phyloP scores from a whole-genome alignment of 2,113 vertebrate genomes.

The Cinclus cinclus region DNA sequence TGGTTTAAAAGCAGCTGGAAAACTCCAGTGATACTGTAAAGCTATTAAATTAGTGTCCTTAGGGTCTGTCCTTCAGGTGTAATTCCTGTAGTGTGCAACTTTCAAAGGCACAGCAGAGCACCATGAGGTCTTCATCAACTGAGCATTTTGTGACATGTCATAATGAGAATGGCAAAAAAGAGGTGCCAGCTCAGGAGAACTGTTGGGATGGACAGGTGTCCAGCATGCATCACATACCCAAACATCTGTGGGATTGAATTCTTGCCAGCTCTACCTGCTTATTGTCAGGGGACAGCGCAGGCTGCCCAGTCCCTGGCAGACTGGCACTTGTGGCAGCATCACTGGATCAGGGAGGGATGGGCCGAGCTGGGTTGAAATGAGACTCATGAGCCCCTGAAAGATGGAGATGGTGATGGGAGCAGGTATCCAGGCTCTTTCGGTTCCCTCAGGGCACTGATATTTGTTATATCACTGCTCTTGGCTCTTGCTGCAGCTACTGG shows the following conservation, averaged over 20 bases:
- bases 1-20: conserved; percentile 1
- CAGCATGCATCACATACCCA: accelerated
- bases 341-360: neutral
- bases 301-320: accelerated
- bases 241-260: neutral
- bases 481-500: neutral
- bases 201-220: neutral
- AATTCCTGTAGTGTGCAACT: neutral
- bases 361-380: neutral
- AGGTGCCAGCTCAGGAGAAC: neutral
- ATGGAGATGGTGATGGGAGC: neutral
- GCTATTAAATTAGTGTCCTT: neutral
- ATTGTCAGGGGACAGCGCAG: neutral
- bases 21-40: neutral
- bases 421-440: accelerated
- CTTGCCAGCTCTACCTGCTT: neutral
- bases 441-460: neutral
- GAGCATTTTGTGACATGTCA: neutral
- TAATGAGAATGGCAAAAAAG: neutral
- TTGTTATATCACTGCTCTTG: neutral
- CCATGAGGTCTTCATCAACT: neutral
- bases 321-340: neutral
- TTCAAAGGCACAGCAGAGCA: neutral
- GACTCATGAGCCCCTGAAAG: neutral
- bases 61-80: neutral